Conservation (phyloP, 2,113 vertebrate species). For the Triplophysa dalaica region DNA sequence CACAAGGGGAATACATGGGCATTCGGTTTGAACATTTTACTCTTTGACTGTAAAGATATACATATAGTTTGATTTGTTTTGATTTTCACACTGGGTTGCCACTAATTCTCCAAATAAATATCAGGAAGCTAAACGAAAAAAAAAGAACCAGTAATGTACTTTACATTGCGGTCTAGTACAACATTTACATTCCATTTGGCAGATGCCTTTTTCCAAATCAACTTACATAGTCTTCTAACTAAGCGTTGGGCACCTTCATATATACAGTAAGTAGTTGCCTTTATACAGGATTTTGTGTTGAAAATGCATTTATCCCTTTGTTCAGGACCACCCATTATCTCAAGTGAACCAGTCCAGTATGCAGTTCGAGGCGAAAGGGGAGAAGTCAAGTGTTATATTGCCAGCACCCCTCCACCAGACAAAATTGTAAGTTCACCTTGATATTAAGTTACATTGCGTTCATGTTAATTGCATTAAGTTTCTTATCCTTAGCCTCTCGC, state of each 20-base stretch:
- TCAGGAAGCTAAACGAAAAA: too few species aligned
- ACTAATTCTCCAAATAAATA: too few species aligned
- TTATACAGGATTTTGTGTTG: not conserved
- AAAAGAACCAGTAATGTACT: too few species aligned
- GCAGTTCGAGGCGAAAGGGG: slow-evolving; percentile 92
- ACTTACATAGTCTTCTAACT: too few species aligned
- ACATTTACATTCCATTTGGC: too few species aligned
- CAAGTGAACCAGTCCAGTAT: slow-evolving; percentile 93
- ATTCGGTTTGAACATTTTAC: not conserved
- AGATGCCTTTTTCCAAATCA: too few species aligned
- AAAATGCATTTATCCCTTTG: not conserved
- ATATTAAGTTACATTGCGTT: not conserved
- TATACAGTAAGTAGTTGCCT: not conserved
- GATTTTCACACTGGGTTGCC: too few species aligned
- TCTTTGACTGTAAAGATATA: too few species aligned
- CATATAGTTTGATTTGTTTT: too few species aligned
- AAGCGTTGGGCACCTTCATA: too few species aligned
- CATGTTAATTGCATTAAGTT: not conserved
- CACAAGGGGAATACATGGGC: not conserved
- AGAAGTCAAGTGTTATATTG: slow-evolving; percentile 96
- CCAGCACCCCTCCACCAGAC: slow-evolving; percentile 92
- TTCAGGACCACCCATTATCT: slow-evolving; percentile 95
- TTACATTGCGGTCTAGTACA: too few species aligned
- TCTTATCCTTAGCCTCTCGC: too few species aligned
- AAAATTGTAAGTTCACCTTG: slow-evolving; percentile 87